These are phyloP conservation scores for Sebastes hubbsi DNA, from an alignment of 2,797 vertebrate species.

Conservation along the genomic window DNA sequence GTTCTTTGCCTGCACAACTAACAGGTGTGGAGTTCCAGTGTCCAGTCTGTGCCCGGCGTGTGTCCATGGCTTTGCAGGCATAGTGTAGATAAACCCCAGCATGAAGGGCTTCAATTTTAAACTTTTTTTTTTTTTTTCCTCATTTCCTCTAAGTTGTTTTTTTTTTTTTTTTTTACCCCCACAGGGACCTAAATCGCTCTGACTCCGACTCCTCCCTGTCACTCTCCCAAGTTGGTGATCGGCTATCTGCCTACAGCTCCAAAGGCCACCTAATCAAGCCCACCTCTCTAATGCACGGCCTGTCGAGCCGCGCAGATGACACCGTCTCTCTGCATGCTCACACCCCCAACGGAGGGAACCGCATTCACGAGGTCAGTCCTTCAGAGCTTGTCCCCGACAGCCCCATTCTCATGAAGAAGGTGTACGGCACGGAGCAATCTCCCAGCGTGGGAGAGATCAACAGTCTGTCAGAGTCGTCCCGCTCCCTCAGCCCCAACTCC, in stretches of 20 bases:
- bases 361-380: conserved; percentile 74
- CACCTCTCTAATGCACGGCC: conserved; percentile 79
- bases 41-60: conserved; percentile 23
- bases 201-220: conserved; percentile 92
- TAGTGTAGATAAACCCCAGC: conserved; percentile 55
- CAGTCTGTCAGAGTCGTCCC: conserved; percentile 90
- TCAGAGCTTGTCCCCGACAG: conserved; percentile 84
- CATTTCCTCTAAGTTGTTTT: conserved; percentile 16
- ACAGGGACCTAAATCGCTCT: conserved; percentile 94
- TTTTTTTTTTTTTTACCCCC: neutral
- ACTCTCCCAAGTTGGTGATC: conserved; percentile 89
- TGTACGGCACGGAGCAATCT: conserved; percentile 85
- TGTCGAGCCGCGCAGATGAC: conserved; percentile 78
- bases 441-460: conserved; percentile 91
- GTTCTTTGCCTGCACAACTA: conserved; percentile 52
- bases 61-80: conserved; percentile 46
- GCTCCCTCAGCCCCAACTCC: conserved; percentile 93
- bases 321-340: conserved; percentile 68
- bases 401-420: conserved; percentile 88
- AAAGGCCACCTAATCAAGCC: conserved; percentile 86
- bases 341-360: conserved; percentile 87
- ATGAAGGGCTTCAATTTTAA: conserved; percentile 51
- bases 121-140: neutral
- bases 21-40: conserved; percentile 62
- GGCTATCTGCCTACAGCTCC: conserved; percentile 80